These are phyloP conservation scores for Caenorhabditis sp. DNA, from an alignment of 2,888 invertebrate species.

Conservation along the genomic window DNA sequence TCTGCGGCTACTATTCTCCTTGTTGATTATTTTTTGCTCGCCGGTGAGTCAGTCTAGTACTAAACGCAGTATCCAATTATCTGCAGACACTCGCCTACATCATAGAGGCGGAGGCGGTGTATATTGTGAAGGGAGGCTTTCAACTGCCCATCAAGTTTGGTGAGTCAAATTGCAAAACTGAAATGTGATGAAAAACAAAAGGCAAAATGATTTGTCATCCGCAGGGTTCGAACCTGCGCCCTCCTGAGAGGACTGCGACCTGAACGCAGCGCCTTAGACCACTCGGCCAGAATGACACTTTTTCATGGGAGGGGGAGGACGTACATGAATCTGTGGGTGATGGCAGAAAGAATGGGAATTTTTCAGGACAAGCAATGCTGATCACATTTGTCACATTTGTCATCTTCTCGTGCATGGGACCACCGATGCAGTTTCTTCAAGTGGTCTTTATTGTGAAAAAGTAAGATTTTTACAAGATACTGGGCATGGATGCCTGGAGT, in stretches of 20 bases:
- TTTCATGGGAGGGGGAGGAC: not conserved
- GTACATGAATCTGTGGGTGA: not conserved
- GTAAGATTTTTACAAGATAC: constrained; percentile 23
- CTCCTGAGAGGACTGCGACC: constrained; percentile 87
- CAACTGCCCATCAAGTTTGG: constrained; percentile 29
- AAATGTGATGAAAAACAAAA: not conserved
- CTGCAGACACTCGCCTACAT: constrained; percentile 57
- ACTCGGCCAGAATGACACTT: constrained; percentile 85
- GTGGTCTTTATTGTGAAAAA: constrained; percentile 44
- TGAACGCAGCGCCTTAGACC: constrained; percentile 92
- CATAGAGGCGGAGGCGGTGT: constrained; percentile 55
- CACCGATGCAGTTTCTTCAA: constrained; percentile 60
- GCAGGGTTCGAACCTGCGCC: constrained; percentile 74
- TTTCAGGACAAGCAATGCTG: constrained; percentile 48
- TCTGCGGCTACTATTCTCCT: constrained; percentile 48
- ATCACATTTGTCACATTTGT: constrained; percentile 51
- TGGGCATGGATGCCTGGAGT: too few species aligned
- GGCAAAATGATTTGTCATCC: constrained; percentile 19
- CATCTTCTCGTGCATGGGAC: constrained; percentile 55
- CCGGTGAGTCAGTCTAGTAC: constrained; percentile 27
- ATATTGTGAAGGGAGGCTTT: constrained; percentile 60
- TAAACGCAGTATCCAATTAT: not conserved
- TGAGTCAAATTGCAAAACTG: constrained; percentile 18
- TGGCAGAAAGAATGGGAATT: not conserved
- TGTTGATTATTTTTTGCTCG: constrained; percentile 31